A percentile compares a stretch with the other conserved stretches of the same genome.
Evolutionary conservation across 2,797 vertebrate species (phyloP).

Genomic region (Darevskia nairensis): DNA sequence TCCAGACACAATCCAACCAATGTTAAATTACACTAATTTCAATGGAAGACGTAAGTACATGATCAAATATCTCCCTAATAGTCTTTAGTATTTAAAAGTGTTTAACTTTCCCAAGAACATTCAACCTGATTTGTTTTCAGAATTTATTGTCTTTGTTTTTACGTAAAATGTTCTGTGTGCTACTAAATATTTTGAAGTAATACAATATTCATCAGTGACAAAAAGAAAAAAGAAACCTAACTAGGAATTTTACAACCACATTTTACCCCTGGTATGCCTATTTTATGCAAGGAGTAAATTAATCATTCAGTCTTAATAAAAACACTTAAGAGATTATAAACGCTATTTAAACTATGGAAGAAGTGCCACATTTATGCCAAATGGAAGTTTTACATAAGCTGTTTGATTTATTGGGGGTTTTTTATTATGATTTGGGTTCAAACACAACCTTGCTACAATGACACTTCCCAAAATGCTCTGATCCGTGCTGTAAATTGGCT

Average conservation of each 20-base stretch:
- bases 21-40: not conserved
- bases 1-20: not conserved
- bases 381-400: fast-evolving
- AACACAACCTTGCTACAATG: not conserved
- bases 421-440: not conserved
- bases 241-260: not conserved
- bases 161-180: slow-evolving; percentile 36
- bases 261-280: not conserved
- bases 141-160: not conserved
- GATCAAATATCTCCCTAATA: not conserved
- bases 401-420: fast-evolving
- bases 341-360: fast-evolving
- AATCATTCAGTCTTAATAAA: not conserved
- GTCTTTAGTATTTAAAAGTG: not conserved
- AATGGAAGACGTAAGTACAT: not conserved
- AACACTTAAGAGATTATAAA: not conserved
- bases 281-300: fast-evolving
- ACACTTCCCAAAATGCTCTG: not conserved
- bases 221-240: not conserved
- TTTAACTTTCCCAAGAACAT: not conserved
- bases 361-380: not conserved
- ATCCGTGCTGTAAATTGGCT: not conserved
- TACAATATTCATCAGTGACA: slow-evolving; percentile 23
- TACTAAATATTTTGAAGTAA: slow-evolving; percentile 48
- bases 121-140: not conserved